A percentile compares a stretch with the other conserved stretches of the same genome.
Conservation (phyloP, 2,888 invertebrate species). For the Drosophila histrio region DNA sequence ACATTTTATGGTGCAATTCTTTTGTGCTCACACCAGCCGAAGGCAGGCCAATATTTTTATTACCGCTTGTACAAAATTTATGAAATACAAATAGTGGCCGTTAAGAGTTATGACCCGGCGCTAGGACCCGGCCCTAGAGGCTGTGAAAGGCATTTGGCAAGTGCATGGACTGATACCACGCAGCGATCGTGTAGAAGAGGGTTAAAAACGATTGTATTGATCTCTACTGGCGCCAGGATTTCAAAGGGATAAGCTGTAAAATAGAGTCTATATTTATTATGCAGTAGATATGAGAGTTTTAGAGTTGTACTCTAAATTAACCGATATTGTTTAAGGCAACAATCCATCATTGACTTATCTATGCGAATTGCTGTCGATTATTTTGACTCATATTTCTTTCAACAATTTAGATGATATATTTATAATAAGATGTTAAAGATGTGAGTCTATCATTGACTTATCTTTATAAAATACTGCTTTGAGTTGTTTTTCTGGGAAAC, state of each 20-base stretch:
- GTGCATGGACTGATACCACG: conserved; percentile 42
- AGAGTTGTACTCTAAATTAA: not conserved
- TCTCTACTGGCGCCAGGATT: conserved; percentile 54
- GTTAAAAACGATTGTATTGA: conserved; percentile 13
- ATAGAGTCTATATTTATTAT: conserved; percentile 20
- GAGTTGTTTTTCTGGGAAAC: too few relatives aligned
- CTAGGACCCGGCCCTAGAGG: conserved; percentile 59
- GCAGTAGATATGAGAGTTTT: not conserved
- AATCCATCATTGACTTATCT: not conserved
- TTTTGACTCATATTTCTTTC: not conserved
- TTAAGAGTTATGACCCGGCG: conserved; percentile 79
- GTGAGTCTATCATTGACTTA: not conserved
- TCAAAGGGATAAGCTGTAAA: conserved; percentile 58
- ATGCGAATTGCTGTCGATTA: not conserved
- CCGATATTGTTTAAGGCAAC: not conserved
- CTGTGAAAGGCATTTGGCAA: conserved; percentile 74
- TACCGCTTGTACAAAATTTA: conserved; percentile 62
- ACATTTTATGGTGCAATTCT: conserved; percentile 78
- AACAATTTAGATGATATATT: not conserved
- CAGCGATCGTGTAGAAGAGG: conserved; percentile 50
- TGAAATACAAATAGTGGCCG: conserved; percentile 71
- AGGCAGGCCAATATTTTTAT: conserved; percentile 80
- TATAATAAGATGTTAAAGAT: not conserved
- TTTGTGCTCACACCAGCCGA: conserved; percentile 66
- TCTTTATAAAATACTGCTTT: too few relatives aligned